Evolutionary conservation across 1,140 invertebrate genomes (phyloP).

Genomic region (Adelges cooleyi): DNA sequence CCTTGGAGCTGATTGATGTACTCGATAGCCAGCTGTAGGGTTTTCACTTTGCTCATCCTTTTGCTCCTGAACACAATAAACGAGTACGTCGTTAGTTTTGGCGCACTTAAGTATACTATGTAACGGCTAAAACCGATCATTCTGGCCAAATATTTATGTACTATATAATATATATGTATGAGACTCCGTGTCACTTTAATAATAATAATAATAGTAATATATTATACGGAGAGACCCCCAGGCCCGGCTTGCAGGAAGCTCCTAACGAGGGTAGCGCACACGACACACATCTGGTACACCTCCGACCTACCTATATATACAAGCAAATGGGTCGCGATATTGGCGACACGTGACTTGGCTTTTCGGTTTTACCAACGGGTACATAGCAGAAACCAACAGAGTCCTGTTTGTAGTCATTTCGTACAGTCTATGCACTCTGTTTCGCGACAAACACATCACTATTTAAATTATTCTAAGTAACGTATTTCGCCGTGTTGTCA

Average conservation of each 20-base stretch:
- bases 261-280: constrained; percentile 15
- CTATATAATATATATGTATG: neutral
- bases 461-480: too few species aligned
- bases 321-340: constrained; percentile 15
- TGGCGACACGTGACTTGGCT: constrained; percentile 2
- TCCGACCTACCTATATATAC: neutral
- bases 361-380: too few species aligned
- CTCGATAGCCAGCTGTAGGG: constrained; percentile 39
- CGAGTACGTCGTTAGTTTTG: neutral
- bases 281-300: constrained; percentile 9
- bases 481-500: too few species aligned
- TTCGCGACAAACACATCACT: too few species aligned
- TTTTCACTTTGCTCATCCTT: constrained; percentile 41
- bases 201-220: too few species aligned
- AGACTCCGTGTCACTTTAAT: neutral
- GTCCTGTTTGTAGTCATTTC: too few species aligned
- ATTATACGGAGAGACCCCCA: too few species aligned
- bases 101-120: neutral
- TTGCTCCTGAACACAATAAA: constrained; percentile 36
- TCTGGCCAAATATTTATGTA: neutral
- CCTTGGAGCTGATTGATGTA: constrained; percentile 40
- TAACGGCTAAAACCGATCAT: neutral
- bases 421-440: too few species aligned
- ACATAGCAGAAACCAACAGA: too few species aligned
- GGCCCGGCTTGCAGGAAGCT: constrained; percentile 8